A percentile compares a stretch with the other conserved stretches of the same genome.
Conservation (phyloP, 2,113 vertebrate genomes). For the Sarotherodon lohbergeri region DNA sequence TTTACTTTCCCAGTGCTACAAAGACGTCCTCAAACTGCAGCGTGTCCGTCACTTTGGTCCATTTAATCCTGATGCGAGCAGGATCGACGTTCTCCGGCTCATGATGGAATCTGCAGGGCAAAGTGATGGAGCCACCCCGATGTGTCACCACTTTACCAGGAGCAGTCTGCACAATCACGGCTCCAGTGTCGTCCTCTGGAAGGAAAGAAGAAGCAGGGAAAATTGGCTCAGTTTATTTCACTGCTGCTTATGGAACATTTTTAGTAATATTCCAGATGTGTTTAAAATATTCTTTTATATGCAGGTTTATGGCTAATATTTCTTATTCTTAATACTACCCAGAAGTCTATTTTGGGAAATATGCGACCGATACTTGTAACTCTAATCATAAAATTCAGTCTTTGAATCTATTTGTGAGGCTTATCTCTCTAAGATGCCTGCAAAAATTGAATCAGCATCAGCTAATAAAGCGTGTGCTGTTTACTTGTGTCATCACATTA, state of each 20-base stretch:
- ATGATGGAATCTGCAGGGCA: constrained; percentile 92
- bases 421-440: background rate
- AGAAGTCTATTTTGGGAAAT: background rate
- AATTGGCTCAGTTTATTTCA: background rate
- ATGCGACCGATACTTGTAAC: background rate
- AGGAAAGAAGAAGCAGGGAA: background rate
- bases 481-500: background rate
- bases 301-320: background rate
- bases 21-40: constrained; percentile 87
- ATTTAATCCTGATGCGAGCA: constrained; percentile 86
- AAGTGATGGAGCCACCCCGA: constrained; percentile 87
- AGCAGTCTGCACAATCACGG: constrained; percentile 90
- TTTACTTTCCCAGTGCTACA: constrained; percentile 81
- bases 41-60: constrained; percentile 88
- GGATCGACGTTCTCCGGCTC: constrained; percentile 77
- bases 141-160: constrained; percentile 91
- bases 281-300: background rate
- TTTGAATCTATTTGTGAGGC: background rate
- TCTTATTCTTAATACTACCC: background rate
- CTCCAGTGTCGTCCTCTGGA: constrained; percentile 86
- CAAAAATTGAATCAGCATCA: background rate
- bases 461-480: background rate
- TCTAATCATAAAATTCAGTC: background rate
- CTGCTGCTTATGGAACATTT: background rate
- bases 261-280: background rate